Percentiles rank a stretch among this genome's conserved stretches.
Evolutionary conservation across 23 tunicate species (phyloP).

Genomic region (Trididemnum nubilum): DNA sequence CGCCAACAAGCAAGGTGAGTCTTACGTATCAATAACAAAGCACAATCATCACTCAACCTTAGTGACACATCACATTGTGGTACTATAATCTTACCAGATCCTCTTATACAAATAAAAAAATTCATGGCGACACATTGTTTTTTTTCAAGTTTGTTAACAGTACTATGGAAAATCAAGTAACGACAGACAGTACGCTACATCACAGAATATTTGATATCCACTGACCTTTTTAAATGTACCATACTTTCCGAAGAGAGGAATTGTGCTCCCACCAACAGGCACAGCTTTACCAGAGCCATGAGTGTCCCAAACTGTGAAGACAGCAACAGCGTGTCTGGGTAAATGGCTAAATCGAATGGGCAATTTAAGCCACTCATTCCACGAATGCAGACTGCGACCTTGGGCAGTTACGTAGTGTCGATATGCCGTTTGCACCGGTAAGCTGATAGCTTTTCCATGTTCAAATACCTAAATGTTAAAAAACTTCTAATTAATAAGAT

Average conservation of each 20-base stretch:
- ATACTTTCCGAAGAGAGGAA: conserved; percentile 86
- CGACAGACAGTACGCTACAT: too few relatives aligned
- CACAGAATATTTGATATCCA: too few relatives aligned
- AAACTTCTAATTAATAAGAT: neutral
- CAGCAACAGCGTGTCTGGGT: conserved; percentile 72
- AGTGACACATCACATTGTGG: too few relatives aligned
- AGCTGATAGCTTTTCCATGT: conserved; percentile 69
- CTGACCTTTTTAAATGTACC: conserved; percentile 75
- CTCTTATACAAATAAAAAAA: too few relatives aligned
- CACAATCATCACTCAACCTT: too few relatives aligned
- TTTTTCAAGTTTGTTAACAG: too few relatives aligned
- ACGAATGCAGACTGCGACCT: conserved; percentile 71
- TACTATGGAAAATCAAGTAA: too few relatives aligned
- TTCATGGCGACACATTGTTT: too few relatives aligned
- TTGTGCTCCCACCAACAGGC: conserved; percentile 84
- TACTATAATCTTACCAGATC: too few relatives aligned
- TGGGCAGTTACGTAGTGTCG: conserved; percentile 46
- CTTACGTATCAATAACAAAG: too few relatives aligned
- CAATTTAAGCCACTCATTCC: conserved; percentile 97
- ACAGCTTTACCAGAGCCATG: conserved; percentile 75
- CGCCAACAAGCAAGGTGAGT: too few relatives aligned
- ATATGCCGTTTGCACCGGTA: conserved; percentile 80
- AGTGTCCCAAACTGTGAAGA: conserved; percentile 79
- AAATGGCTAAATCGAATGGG: conserved; percentile 91
- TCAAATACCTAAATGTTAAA: conserved; percentile 59